These are phyloP conservation scores for Drosophila albomicans DNA, from an alignment of 1,140 invertebrate species.

Conservation along the genomic window DNA sequence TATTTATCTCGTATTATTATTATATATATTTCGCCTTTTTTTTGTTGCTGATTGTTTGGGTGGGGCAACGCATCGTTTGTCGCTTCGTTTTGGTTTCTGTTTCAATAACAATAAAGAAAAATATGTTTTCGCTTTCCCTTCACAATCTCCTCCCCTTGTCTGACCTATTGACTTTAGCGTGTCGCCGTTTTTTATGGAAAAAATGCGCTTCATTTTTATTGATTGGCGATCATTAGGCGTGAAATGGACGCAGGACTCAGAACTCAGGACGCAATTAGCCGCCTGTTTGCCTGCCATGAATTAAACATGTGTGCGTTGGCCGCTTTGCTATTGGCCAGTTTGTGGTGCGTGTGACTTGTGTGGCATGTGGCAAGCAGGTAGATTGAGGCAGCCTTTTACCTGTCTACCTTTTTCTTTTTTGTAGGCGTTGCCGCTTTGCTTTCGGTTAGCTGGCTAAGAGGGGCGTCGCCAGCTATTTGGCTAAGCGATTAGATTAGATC, in stretches of 20 bases:
- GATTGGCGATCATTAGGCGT: conserved; percentile 72
- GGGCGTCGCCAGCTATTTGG: conserved; percentile 70
- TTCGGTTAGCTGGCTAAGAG: conserved; percentile 4
- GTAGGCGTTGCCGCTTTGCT: conserved; percentile 36
- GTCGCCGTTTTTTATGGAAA: conserved; percentile 7
- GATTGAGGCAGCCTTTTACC: conserved; percentile 37
- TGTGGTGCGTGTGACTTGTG: background rate
- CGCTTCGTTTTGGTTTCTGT: conserved; percentile 55
- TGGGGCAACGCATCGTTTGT: conserved; percentile 44
- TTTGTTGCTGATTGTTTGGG: conserved; percentile 73
- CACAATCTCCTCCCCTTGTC: background rate
- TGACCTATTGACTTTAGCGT: conserved; percentile 35
- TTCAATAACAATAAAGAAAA: conserved; percentile 54
- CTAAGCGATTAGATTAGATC: conserved; percentile 74
- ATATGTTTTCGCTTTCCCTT: conserved; percentile 57
- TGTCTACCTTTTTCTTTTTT: conserved; percentile 18
- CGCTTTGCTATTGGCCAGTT: conserved; percentile 21
- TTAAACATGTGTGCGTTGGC: conserved; percentile 49
- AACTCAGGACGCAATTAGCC: conserved; percentile 65
- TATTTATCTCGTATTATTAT: conserved; percentile 44
- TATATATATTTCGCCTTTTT: conserved; percentile 46
- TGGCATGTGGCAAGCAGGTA: conserved; percentile 36
- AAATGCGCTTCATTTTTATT: conserved; percentile 44
- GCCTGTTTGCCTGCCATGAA: conserved; percentile 48
- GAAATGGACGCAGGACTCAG: conserved; percentile 60